phyloP scores from a whole-genome alignment of 2,797 vertebrate genomes.

The Tinamus major region DNA sequence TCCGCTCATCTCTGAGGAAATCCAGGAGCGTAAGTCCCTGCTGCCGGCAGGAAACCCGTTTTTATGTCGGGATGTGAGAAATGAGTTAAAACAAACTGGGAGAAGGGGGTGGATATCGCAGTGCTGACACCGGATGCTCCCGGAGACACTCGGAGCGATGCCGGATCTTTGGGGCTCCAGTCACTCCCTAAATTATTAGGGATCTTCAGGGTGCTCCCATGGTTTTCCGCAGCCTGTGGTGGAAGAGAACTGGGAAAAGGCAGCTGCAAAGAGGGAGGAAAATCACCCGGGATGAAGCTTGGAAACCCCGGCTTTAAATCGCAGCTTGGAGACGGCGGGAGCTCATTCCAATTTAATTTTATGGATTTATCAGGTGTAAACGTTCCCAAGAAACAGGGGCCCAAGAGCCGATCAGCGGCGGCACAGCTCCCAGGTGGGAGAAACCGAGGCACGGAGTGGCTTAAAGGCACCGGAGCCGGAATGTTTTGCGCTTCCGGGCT shows the following conservation, averaged over 20 bases:
- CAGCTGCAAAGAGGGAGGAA: not conserved
- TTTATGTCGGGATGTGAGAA: not conserved
- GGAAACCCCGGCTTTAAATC: not conserved
- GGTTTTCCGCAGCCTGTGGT: no score
- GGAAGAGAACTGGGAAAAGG: not conserved
- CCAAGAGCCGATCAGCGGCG: no score
- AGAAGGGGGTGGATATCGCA: not conserved
- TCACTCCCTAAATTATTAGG: not conserved
- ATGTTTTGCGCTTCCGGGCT: not conserved
- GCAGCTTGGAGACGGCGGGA: no score
- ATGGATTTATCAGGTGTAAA: no score
- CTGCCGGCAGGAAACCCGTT: no score
- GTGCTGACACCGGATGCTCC: not conserved
- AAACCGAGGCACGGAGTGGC: not conserved
- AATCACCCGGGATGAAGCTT: no score
- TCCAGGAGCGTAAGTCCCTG: not conserved
- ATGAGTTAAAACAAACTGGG: not conserved
- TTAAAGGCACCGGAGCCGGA: not conserved
- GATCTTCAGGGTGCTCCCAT: no score
- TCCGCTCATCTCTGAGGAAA: no score
- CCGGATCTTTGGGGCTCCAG: not conserved
- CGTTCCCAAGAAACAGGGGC: no score
- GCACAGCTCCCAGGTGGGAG: no score
- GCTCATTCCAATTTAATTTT: no score
- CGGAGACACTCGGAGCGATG: not conserved